Conservation (phyloP, 1,140 invertebrate genomes). For the Ips typographus region DNA sequence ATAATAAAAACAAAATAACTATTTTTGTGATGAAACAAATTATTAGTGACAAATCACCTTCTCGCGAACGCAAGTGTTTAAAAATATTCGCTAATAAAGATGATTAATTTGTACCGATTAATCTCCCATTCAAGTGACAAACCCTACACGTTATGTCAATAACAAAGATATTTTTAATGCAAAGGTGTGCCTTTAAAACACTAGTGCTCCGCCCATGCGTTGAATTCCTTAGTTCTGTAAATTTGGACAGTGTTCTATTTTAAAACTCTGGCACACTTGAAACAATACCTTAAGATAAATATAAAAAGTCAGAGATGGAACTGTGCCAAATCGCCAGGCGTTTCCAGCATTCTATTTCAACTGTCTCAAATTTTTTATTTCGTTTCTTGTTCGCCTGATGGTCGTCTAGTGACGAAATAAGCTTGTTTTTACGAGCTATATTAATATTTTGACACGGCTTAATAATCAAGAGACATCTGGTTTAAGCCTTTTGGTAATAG, state of each 20-base stretch:
- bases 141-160: too few relatives aligned
- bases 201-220: conserved; percentile 11
- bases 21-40: too few relatives aligned
- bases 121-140: too few relatives aligned
- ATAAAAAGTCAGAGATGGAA: conserved; percentile 33
- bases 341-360: conserved; percentile 32
- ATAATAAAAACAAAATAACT: too few relatives aligned
- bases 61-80: too few relatives aligned
- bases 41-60: too few relatives aligned
- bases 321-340: conserved; percentile 26
- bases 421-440: conserved; percentile 9
- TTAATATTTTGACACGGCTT: conserved; percentile 5
- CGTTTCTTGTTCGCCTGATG: conserved; percentile 4
- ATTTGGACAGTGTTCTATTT: conserved; percentile 35
- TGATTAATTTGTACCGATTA: too few relatives aligned
- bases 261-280: conserved; percentile 34
- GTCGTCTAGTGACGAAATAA: neutral
- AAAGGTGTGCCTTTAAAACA: neutral
- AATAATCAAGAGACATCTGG: neutral
- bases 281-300: conserved; percentile 37
- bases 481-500: neutral
- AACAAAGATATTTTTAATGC: too few relatives aligned
- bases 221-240: conserved; percentile 33
- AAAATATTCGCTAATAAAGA: too few relatives aligned
- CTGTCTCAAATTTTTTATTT: conserved; percentile 20